phyloP scores from a whole-genome alignment of 2,113 vertebrate species.

The Corydoras sp. region DNA sequence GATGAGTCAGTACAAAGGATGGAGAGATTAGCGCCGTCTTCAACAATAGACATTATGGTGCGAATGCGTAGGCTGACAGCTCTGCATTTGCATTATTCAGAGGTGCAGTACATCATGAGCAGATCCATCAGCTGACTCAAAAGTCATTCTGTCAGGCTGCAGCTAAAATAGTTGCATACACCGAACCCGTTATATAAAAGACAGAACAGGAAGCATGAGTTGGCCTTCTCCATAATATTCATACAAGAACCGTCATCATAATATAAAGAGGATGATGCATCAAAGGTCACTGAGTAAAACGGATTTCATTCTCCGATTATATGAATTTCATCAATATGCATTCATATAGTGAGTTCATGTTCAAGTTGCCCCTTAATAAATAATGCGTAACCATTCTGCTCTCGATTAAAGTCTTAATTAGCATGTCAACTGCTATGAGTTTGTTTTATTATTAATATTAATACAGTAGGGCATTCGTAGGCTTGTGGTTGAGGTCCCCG shows the following conservation, averaged over 20 bases:
- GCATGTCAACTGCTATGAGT: too few relatives aligned
- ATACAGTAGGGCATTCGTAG: too few relatives aligned
- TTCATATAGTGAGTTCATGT: too few relatives aligned
- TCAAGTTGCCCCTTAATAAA: too few relatives aligned
- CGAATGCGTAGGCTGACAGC: conserved; percentile 20
- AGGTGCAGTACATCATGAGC: neutral
- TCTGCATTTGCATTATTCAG: conserved; percentile 12
- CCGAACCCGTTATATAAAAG: conserved; percentile 13
- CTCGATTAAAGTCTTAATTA: too few relatives aligned
- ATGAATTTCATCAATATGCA: too few relatives aligned
- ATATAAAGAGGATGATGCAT: neutral
- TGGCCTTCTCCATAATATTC: neutral
- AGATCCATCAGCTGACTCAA: conserved; percentile 17
- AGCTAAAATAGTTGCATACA: neutral
- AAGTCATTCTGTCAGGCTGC: neutral
- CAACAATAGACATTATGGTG: conserved; percentile 8
- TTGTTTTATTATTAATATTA: too few relatives aligned
- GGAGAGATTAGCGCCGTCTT: conserved; percentile 22
- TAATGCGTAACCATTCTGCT: too few relatives aligned
- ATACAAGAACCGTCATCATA: neutral
- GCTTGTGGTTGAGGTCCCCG: too few relatives aligned
- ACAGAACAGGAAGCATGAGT: neutral
- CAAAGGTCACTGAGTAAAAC: too few relatives aligned
- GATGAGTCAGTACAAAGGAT: conserved; percentile 33
- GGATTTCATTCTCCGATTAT: too few relatives aligned